A percentile compares a stretch with the other conserved stretches of the same genome.
Evolutionary conservation across 2,797 vertebrate genomes (phyloP).

Genomic region (Paguma larvata): DNA sequence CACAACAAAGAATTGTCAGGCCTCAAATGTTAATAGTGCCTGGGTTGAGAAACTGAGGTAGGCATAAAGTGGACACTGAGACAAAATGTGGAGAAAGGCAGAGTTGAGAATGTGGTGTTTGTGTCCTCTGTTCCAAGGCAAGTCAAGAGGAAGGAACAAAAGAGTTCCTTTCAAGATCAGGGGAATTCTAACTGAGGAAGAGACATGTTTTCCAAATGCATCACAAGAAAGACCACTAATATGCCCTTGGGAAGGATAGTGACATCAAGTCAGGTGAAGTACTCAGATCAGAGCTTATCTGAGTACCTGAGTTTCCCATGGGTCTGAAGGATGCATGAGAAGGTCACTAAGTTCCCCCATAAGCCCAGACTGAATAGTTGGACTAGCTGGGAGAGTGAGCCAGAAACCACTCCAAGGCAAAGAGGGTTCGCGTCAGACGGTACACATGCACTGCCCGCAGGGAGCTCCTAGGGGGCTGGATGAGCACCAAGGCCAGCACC

Average conservation of each 20-base stretch:
- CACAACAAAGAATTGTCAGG: not conserved
- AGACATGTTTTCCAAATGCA: not conserved
- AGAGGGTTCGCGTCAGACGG: fast-evolving
- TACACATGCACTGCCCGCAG: fast-evolving
- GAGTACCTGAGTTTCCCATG: not conserved
- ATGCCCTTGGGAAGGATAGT: not conserved
- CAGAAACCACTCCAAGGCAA: not conserved
- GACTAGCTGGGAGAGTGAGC: not conserved
- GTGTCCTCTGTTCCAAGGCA: fast-evolving
- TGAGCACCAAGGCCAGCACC: not conserved
- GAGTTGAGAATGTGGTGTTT: not conserved
- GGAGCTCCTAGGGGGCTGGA: fast-evolving
- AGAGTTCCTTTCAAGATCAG: not conserved
- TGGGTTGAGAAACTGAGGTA: not conserved
- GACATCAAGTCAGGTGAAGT: not conserved
- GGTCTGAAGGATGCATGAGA: not conserved
- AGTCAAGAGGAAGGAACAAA: not conserved
- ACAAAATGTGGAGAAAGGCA: not conserved
- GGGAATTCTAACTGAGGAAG: not conserved
- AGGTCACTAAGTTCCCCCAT: not conserved
- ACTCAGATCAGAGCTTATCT: not conserved
- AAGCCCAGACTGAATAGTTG: not conserved
- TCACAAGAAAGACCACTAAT: not conserved
- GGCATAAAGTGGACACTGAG: too few species aligned
- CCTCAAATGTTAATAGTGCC: not conserved